phyloP scores from a whole-genome alignment of 1,140 invertebrate species.

The Bathynomus jamesi region DNA sequence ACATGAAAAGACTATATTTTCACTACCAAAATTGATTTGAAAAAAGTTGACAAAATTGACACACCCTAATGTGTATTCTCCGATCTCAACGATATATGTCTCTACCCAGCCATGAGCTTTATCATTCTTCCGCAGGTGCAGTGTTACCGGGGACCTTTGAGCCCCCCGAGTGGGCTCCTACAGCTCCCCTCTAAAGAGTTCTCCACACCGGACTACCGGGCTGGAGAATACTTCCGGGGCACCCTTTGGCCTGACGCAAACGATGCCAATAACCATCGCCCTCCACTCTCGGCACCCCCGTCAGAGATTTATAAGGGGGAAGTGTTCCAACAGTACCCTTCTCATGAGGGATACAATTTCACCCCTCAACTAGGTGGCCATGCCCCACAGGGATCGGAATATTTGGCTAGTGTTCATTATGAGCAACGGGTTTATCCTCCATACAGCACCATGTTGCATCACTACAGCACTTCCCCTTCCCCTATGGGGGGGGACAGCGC shows the following conservation, averaged over 20 bases:
- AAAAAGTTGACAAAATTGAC: too few relatives aligned
- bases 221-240: not conserved
- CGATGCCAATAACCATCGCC: not conserved
- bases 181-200: not conserved
- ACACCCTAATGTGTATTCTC: too few relatives aligned
- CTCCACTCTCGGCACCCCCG: constrained; percentile 19
- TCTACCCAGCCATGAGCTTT: too few relatives aligned
- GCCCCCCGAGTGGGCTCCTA: not conserved
- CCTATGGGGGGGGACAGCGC: not conserved
- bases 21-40: too few relatives aligned
- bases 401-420: constrained; percentile 33
- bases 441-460: constrained; percentile 36
- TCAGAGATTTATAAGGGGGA: constrained; percentile 34
- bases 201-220: not conserved
- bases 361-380: constrained; percentile 19
- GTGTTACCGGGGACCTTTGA: not conserved
- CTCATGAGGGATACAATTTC: constrained; percentile 12
- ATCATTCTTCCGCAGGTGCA: too few relatives aligned
- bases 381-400: constrained; percentile 55
- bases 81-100: too few relatives aligned
- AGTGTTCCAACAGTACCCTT: constrained; percentile 13
- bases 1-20: too few relatives aligned
- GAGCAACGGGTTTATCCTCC: constrained; percentile 39
- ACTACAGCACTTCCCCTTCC: constrained; percentile 27
- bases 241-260: not conserved